Conservation (phyloP, 2,888 invertebrate species). For the Protophormia terraenovae region DNA sequence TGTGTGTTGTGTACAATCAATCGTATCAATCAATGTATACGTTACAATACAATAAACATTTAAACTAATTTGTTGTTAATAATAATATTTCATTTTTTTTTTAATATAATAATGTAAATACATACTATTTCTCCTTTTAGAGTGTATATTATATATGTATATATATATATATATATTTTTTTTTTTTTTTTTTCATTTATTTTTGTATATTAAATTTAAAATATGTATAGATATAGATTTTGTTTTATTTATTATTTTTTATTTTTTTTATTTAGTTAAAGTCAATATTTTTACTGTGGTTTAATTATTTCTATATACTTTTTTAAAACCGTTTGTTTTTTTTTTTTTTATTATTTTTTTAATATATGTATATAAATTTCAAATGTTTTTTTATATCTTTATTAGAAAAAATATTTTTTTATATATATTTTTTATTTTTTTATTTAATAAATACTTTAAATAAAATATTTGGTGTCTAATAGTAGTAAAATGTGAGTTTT, state of each 20-base stretch:
- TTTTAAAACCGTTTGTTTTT: slow-evolving; percentile 51
- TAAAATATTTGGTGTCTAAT: slow-evolving; percentile 66
- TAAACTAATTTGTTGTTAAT: slow-evolving; percentile 49
- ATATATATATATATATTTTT: slow-evolving; percentile 31
- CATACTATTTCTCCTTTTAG: slow-evolving; percentile 40
- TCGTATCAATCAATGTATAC: slow-evolving; percentile 46
- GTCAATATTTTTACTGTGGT: slow-evolving; percentile 49
- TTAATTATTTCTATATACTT: slow-evolving; percentile 41
- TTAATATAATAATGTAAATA: slow-evolving; percentile 52
- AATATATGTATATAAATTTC: too few species aligned
- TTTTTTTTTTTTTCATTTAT: slow-evolving; percentile 39
- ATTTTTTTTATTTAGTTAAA: slow-evolving; percentile 44
- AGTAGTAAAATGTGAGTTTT: slow-evolving; percentile 60
- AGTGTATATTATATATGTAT: slow-evolving; percentile 57
- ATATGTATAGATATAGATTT: slow-evolving; percentile 63
- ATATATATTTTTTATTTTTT: slow-evolving; percentile 26
- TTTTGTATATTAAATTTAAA: slow-evolving; percentile 58
- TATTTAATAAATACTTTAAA: slow-evolving; percentile 56
- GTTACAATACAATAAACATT: slow-evolving; percentile 65
- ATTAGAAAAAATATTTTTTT: slow-evolving; percentile 60
- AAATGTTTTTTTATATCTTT: slow-evolving; percentile 46
- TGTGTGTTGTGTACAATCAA: slow-evolving; percentile 52
- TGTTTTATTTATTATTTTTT: not conserved
- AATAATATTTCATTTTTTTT: slow-evolving; percentile 22
- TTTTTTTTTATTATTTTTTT: slow-evolving; percentile 1